These are phyloP conservation scores for Monopterus albus DNA, from an alignment of 2,113 vertebrate genomes.

Conservation along the genomic window DNA sequence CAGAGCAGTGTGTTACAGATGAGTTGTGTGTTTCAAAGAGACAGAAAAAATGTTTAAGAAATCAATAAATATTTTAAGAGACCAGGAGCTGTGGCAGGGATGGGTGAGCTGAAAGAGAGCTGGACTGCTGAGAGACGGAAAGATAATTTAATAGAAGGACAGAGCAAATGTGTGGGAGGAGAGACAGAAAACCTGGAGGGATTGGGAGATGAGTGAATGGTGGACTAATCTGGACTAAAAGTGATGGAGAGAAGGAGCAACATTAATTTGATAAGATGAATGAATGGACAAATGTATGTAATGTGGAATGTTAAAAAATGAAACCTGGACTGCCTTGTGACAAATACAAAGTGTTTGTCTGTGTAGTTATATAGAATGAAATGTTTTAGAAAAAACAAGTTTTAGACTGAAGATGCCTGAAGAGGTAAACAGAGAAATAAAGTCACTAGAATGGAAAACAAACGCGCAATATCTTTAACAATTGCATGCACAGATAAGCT, in stretches of 20 bases:
- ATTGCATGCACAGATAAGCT: not conserved
- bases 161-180: slow-evolving; percentile 65
- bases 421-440: not conserved
- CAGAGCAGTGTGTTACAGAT: slow-evolving; percentile 39
- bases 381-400: slow-evolving; percentile 2
- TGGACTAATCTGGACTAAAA: slow-evolving; percentile 60
- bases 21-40: slow-evolving; percentile 54
- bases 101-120: slow-evolving; percentile 53
- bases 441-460: not conserved
- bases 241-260: slow-evolving; percentile 41
- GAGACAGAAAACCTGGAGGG: slow-evolving; percentile 64
- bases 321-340: slow-evolving; percentile 28
- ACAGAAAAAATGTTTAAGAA: slow-evolving; percentile 72
- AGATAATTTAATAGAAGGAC: slow-evolving; percentile 71
- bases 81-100: slow-evolving; percentile 58
- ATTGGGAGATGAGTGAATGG: slow-evolving; percentile 66
- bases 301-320: slow-evolving; percentile 25
- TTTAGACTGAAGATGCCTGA: not conserved
- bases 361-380: not conserved
- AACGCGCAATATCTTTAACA: not conserved
- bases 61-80: slow-evolving; percentile 77
- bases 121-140: slow-evolving; percentile 66
- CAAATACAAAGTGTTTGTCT: slow-evolving; percentile 7
- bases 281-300: slow-evolving; percentile 52
- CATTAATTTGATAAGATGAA: slow-evolving; percentile 66